A percentile compares a stretch with the other conserved stretches of the same genome.
phyloP scores from a whole-genome alignment of 1,140 invertebrate genomes.

The Bombus difficillimus region DNA sequence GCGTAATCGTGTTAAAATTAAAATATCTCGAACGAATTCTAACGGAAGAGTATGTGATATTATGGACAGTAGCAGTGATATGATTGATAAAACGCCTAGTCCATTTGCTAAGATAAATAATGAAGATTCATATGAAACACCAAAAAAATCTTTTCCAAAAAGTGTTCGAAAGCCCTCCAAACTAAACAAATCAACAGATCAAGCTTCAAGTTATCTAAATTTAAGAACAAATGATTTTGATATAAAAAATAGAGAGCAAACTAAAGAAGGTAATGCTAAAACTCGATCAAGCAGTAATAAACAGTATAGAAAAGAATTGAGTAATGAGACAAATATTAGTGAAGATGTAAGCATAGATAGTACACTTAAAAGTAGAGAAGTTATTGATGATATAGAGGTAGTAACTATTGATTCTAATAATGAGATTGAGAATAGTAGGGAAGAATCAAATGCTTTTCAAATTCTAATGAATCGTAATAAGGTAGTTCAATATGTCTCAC shows the following conservation, averaged over 20 bases:
- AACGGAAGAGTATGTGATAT: constrained; percentile 63
- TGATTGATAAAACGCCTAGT: constrained; percentile 75
- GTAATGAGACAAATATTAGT: neutral
- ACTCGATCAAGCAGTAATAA: neutral
- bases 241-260: neutral
- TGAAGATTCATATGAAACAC: constrained; percentile 43
- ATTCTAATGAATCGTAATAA: constrained; percentile 70
- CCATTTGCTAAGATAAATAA: constrained; percentile 43
- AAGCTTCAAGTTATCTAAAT: neutral
- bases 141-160: constrained; percentile 34
- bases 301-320: neutral
- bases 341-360: neutral
- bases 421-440: neutral
- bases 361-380: neutral
- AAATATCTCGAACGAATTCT: constrained; percentile 65
- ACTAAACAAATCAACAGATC: neutral
- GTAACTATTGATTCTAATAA: neutral
- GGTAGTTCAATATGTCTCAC: constrained; percentile 34
- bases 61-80: constrained; percentile 69
- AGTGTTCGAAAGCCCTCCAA: neutral
- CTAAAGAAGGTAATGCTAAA: neutral
- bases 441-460: constrained; percentile 71
- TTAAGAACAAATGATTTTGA: neutral
- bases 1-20: constrained; percentile 73
- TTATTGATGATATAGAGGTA: neutral